Evolutionary conservation across 2,113 vertebrate genomes (phyloP).

Genomic region (Callipepla squamata): DNA sequence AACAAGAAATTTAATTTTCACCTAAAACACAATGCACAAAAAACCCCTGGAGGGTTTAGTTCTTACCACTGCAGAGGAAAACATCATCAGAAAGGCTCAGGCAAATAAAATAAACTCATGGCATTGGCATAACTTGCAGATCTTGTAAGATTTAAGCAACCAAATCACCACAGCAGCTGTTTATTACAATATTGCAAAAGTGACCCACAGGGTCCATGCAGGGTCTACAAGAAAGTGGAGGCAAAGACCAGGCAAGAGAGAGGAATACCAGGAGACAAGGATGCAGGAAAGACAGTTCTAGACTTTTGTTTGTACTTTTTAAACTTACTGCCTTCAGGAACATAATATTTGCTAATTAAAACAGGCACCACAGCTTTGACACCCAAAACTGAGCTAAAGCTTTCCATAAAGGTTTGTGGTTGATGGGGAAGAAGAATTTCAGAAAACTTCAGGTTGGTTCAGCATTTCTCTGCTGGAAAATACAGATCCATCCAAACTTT

Average conservation of each 20-base stretch:
- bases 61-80: neutral
- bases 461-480: neutral
- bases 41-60: neutral
- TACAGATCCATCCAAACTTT: neutral
- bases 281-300: neutral
- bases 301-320: neutral
- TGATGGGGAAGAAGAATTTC: neutral
- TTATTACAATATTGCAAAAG: neutral
- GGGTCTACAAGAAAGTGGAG: neutral
- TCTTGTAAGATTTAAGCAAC: neutral
- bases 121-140: neutral
- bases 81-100: conserved; percentile 1
- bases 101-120: neutral
- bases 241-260: neutral
- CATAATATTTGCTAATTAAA: neutral
- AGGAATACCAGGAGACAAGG: neutral
- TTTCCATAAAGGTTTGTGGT: neutral
- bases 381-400: neutral
- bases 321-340: neutral
- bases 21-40: neutral
- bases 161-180: neutral
- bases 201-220: accelerated
- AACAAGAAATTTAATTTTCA: conserved; percentile 29
- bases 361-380: neutral
- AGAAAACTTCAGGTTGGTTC: neutral